A percentile compares a stretch with the other conserved stretches of the same genome.
Evolutionary conservation across 2,888 invertebrate genomes (phyloP).

Genomic region (Muscina levida): DNA sequence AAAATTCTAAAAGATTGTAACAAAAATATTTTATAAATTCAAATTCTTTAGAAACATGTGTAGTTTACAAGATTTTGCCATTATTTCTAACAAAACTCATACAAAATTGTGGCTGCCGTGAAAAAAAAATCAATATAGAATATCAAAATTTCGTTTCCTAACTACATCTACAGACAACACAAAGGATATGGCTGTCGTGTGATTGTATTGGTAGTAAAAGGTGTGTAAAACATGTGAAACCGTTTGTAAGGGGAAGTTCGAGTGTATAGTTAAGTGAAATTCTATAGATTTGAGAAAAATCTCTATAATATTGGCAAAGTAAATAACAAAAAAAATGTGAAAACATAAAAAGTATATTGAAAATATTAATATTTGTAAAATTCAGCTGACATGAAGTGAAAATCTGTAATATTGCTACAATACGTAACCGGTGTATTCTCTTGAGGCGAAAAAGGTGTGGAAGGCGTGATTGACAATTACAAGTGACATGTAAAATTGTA

Average conservation of each 20-base stretch:
- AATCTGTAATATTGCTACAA: background rate
- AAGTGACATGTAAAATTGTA: too few relatives aligned
- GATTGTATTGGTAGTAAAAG: conserved; percentile 43
- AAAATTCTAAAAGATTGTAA: conserved; percentile 10
- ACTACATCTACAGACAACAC: conserved; percentile 5
- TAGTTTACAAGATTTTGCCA: background rate
- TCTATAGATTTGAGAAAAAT: background rate
- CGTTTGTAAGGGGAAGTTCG: background rate
- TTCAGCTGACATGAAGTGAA: background rate
- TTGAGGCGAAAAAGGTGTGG: too few relatives aligned
- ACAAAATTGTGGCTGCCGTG: background rate
- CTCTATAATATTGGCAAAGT: too few relatives aligned
- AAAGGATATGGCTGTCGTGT: conserved; percentile 4
- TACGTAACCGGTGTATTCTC: conserved; percentile 15
- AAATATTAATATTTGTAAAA: background rate
- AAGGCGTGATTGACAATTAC: too few relatives aligned
- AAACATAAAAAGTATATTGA: background rate
- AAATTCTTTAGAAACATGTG: too few relatives aligned
- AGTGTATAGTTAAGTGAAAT: background rate
- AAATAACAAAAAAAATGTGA: too few relatives aligned
- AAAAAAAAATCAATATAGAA: conserved; percentile 21
- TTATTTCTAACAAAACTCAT: conserved; percentile 1
- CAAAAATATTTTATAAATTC: background rate
- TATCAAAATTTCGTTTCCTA: conserved; percentile 7
- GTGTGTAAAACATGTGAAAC: conserved; percentile 48